Conservation (phyloP, 2,797 vertebrate species). For the Ctenopoma multispine region DNA sequence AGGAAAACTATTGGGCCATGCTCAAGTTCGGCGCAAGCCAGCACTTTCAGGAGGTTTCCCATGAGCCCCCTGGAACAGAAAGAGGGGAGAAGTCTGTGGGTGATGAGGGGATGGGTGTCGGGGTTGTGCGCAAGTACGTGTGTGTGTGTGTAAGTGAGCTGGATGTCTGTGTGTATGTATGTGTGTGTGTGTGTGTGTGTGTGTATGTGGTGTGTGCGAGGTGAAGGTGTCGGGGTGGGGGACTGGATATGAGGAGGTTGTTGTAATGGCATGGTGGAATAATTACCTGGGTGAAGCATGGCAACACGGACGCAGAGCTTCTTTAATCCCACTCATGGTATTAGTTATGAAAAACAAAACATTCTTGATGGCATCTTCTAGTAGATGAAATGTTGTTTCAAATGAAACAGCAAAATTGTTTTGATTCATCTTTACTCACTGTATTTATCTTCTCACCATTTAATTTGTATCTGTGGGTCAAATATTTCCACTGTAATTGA, state of each 20-base stretch:
- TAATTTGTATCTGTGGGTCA: not conserved
- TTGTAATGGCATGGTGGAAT: conserved; percentile 66
- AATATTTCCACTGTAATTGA: not conserved
- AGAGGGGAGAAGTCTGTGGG: conserved; percentile 87
- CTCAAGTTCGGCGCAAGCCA: conserved; percentile 96
- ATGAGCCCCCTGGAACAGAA: conserved; percentile 96
- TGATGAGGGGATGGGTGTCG: conserved; percentile 78
- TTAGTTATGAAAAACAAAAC: not conserved
- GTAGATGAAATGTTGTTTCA: not conserved
- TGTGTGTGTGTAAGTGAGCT: conserved; percentile 54
- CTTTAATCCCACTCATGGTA: conserved; percentile 72
- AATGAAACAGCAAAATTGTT: not conserved
- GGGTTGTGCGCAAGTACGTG: conserved; percentile 65
- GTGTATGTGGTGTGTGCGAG: conserved; percentile 51
- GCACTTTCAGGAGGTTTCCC: conserved; percentile 98
- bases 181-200: conserved; percentile 43
- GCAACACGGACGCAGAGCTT: conserved; percentile 70
- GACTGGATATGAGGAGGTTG: conserved; percentile 58
- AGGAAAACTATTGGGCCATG: conserved; percentile 98
- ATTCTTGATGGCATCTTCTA: not conserved
- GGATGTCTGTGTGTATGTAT: conserved; percentile 32
- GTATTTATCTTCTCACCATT: not conserved
- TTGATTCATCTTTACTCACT: not conserved
- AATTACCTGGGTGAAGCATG: conserved; percentile 75
- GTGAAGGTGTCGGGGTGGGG: conserved; percentile 53